Conservation (phyloP, 2,797 vertebrate species). For the Acipenser oxyrinchus region DNA sequence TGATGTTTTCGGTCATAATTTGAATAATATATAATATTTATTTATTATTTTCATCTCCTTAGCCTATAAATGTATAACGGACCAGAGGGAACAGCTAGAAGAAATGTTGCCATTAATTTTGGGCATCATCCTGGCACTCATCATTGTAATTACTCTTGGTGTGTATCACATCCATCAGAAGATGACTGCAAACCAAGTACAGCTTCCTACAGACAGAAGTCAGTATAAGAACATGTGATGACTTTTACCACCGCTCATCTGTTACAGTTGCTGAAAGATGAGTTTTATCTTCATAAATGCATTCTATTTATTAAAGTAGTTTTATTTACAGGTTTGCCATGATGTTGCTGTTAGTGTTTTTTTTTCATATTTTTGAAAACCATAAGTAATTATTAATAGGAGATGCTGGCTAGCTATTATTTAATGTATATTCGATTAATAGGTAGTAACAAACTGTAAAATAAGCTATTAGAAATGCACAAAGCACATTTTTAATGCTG, state of each 20-base stretch:
- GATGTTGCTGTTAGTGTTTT: no score
- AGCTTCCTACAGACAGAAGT: slow-evolving; percentile 85
- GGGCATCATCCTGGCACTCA: slow-evolving; percentile 79
- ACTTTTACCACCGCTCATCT: slow-evolving; percentile 12
- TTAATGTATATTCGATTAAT: no score
- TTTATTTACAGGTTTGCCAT: neutral
- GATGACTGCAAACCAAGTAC: slow-evolving; percentile 78
- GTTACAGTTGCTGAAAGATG: neutral
- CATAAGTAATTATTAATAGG: no score
- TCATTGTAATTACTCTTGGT: slow-evolving; percentile 79
- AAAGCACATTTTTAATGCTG: no score
- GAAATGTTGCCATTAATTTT: slow-evolving; percentile 86
- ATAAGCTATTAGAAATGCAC: no score
- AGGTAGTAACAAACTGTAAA: no score
- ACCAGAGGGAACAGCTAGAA: slow-evolving; percentile 87
- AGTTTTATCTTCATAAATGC: neutral
- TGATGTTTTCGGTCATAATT: no score
- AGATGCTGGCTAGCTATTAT: no score
- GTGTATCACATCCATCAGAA: slow-evolving; percentile 94
- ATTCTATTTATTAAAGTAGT: neutral
- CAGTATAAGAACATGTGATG: slow-evolving; percentile 97
- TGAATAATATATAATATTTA: neutral
- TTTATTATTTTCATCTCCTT: slow-evolving; percentile 12
- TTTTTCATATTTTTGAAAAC: no score
- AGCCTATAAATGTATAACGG: slow-evolving; percentile 84